Percentiles rank a stretch among this genome's conserved stretches.
phyloP scores from a whole-genome alignment of 2,888 invertebrate species.

The Oxytorus armatus region DNA sequence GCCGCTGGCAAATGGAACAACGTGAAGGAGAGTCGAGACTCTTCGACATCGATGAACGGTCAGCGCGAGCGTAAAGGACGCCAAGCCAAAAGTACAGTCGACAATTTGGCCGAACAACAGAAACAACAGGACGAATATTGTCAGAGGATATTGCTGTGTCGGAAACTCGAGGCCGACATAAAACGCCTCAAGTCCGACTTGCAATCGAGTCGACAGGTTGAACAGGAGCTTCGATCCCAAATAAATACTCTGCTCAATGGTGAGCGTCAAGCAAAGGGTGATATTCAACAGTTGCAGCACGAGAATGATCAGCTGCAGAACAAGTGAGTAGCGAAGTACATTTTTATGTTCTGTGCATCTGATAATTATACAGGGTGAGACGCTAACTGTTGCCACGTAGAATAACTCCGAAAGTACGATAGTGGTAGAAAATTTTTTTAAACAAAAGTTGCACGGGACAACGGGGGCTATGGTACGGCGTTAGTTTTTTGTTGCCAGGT shows the following conservation, averaged over 20 bases:
- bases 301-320: slow-evolving; percentile 95
- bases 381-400: no score
- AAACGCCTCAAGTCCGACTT: slow-evolving; percentile 91
- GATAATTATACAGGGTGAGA: no score
- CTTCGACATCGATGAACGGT: slow-evolving; percentile 79
- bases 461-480: no score
- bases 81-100: slow-evolving; percentile 82
- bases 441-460: no score
- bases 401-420: no score
- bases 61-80: slow-evolving; percentile 84
- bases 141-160: slow-evolving; percentile 83
- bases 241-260: slow-evolving; percentile 88
- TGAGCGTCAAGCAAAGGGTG: slow-evolving; percentile 89
- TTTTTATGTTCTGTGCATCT: no score
- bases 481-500: no score
- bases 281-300: slow-evolving; percentile 92
- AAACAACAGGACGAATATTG: slow-evolving; percentile 85
- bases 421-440: no score
- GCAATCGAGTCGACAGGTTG: slow-evolving; percentile 89
- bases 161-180: slow-evolving; percentile 90
- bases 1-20: slow-evolving; percentile 81
- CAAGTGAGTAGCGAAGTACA: no score
- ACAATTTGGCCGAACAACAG: slow-evolving; percentile 81
- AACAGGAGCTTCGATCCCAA: slow-evolving; percentile 90
- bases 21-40: slow-evolving; percentile 83